These are phyloP conservation scores for Fringilla coelebs DNA, from an alignment of 2,797 vertebrate genomes.

Conservation along the genomic window DNA sequence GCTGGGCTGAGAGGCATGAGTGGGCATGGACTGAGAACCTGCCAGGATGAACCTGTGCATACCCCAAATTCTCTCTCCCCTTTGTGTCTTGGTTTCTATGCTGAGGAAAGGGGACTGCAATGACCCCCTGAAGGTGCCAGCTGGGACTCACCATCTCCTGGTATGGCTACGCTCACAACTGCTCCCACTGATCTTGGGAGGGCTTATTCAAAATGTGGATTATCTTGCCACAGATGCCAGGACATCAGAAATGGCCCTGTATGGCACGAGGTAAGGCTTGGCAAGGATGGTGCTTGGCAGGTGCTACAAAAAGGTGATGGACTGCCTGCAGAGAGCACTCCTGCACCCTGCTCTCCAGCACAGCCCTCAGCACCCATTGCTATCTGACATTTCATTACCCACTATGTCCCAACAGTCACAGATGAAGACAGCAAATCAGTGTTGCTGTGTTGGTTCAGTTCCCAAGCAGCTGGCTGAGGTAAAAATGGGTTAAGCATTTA, in stretches of 20 bases:
- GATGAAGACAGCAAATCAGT: background rate
- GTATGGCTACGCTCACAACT: background rate
- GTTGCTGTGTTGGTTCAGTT: background rate
- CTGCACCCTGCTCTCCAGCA: background rate
- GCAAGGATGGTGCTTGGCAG: background rate
- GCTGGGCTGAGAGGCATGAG: accelerated
- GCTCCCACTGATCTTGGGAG: background rate
- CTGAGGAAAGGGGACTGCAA: background rate
- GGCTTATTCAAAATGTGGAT: background rate
- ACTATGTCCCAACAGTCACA: background rate
- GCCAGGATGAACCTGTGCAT: background rate
- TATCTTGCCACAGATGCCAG: background rate
- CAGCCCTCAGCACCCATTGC: background rate
- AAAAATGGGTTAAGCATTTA: background rate
- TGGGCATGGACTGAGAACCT: background rate
- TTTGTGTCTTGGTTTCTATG: background rate
- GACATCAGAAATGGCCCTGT: background rate
- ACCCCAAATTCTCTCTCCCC: background rate
- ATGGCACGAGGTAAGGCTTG: background rate
- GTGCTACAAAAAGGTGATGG: background rate
- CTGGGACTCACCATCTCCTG: background rate
- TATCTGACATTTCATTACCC: background rate
- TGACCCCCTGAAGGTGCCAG: background rate
- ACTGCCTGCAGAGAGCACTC: background rate
- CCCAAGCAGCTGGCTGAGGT: background rate